These are phyloP conservation scores for Pocillopora damicornis DNA, from an alignment of 64 coral and sea anemone species.

Conservation along the genomic window DNA sequence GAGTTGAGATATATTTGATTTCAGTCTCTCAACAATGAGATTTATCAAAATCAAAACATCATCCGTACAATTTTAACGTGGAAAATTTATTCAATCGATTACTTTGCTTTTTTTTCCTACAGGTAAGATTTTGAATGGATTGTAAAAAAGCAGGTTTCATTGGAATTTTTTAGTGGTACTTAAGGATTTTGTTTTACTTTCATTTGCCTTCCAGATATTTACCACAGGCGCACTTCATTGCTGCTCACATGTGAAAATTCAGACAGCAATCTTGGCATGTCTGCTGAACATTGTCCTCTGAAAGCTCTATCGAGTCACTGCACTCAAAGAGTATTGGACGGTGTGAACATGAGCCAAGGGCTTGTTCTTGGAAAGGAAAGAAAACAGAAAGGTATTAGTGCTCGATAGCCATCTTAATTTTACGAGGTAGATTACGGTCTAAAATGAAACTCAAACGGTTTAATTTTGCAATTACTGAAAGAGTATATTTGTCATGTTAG, in stretches of 20 bases:
- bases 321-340: neutral
- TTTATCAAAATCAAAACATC: too few species aligned
- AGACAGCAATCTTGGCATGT: neutral
- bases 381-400: conserved; percentile 27
- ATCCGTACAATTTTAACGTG: too few species aligned
- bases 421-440: neutral
- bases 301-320: conserved; percentile 6
- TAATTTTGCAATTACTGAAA: too few species aligned
- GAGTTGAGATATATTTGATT: too few species aligned
- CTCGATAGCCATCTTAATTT: neutral
- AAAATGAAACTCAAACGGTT: too few species aligned
- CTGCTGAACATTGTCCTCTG: neutral
- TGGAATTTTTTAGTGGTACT: too few species aligned
- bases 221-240: neutral
- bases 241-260: neutral
- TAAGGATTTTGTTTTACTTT: neutral
- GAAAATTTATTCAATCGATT: too few species aligned
- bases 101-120: too few species aligned
- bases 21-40: too few species aligned
- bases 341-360: conserved; percentile 14
- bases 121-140: too few species aligned
- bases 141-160: too few species aligned
- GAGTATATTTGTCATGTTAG: too few species aligned
- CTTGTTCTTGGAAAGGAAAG: conserved; percentile 36
- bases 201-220: neutral